These are phyloP conservation scores for Drosophila ambigua DNA, from an alignment of 1,140 invertebrate species.

Conservation along the genomic window DNA sequence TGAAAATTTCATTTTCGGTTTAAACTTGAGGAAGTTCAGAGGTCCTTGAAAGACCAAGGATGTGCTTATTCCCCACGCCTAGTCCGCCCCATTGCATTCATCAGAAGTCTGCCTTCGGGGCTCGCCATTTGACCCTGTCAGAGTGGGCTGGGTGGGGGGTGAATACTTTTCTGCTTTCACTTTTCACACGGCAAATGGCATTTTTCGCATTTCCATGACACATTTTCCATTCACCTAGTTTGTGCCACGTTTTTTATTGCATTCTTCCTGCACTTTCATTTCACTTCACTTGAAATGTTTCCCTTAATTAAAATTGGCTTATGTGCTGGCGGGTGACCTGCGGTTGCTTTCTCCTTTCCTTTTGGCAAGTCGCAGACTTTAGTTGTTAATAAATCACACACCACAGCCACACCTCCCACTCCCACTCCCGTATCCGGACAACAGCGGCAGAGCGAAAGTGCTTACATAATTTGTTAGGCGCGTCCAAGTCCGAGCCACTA, in stretches of 20 bases:
- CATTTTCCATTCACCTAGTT: constrained; percentile 25
- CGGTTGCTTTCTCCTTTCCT: constrained; percentile 9
- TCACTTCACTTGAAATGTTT: constrained; percentile 31
- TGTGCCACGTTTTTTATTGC: constrained; percentile 15
- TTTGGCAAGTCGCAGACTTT: constrained; percentile 24
- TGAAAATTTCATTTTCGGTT: constrained; percentile 16
- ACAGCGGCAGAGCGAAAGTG: constrained; percentile 29
- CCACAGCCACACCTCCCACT: neutral
- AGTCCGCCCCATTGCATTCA: constrained; percentile 23
- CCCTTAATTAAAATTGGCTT: constrained; percentile 61
- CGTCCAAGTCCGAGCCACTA: constrained; percentile 45
- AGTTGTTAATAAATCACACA: constrained; percentile 61
- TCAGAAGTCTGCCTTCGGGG: neutral
- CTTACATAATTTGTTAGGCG: constrained; percentile 67
- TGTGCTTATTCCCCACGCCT: neutral
- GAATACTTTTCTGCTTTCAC: constrained; percentile 24
- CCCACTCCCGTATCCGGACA: neutral
- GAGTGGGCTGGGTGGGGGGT: neutral
- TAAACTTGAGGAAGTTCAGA: constrained; percentile 18
- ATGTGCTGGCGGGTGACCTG: constrained; percentile 17
- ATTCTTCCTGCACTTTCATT: constrained; percentile 23
- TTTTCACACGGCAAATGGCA: constrained; percentile 22
- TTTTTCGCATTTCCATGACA: constrained; percentile 42
- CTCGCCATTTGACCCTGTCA: constrained; percentile 6
- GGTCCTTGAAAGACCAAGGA: neutral